These are phyloP conservation scores for Chloropsis hardwickii DNA, from an alignment of 2,113 vertebrate species.

Conservation along the genomic window DNA sequence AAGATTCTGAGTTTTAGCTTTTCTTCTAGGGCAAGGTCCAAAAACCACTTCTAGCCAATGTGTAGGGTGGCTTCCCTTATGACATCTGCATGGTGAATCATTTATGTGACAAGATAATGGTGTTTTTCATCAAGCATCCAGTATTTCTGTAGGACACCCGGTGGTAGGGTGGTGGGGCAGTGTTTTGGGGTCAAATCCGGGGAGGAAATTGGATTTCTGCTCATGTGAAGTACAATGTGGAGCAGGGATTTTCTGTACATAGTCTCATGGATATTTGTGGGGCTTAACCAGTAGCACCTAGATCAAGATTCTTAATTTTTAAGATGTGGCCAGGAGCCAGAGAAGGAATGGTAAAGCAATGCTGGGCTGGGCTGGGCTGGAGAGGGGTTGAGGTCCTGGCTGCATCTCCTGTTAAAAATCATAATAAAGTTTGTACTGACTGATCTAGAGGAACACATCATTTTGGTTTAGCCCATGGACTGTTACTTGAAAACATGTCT, in stretches of 20 bases:
- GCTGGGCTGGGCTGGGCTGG: background rate
- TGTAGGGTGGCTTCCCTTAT: background rate
- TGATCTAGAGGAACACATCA: background rate
- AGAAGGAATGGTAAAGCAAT: background rate
- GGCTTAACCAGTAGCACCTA: background rate
- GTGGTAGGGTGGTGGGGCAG: background rate
- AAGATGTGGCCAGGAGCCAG: background rate
- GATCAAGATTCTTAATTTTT: background rate
- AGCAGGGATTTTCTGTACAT: background rate
- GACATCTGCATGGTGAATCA: background rate
- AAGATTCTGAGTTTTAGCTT: background rate
- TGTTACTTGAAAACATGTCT: background rate
- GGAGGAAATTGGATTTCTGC: background rate
- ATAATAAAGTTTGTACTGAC: background rate
- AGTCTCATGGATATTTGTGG: background rate
- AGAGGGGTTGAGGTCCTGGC: background rate
- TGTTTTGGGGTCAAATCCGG: background rate
- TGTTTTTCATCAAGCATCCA: background rate
- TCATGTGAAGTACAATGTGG: background rate
- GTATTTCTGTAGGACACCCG: background rate
- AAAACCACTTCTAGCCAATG: background rate
- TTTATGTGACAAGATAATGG: background rate
- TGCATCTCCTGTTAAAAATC: background rate
- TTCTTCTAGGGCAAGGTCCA: background rate
- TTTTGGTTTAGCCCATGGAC: background rate